Percentiles rank a stretch among this genome's conserved stretches.
Evolutionary conservation across 2,113 vertebrate genomes (phyloP).

Genomic region (Chrysochloris asiatica): DNA sequence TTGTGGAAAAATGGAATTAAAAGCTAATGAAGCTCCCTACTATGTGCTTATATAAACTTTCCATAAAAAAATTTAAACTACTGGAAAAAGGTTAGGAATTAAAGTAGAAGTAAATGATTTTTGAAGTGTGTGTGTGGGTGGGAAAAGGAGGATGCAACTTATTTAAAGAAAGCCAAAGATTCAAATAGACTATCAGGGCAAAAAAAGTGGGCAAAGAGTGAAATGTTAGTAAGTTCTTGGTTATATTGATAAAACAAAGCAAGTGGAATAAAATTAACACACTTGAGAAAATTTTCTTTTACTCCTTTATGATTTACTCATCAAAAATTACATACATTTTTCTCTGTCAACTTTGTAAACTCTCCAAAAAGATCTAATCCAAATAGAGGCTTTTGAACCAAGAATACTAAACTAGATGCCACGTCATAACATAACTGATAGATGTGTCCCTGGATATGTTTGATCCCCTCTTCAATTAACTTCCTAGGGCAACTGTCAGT

Average conservation of each 20-base stretch:
- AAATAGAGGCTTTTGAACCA: not conserved
- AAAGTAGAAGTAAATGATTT: constrained; percentile 1
- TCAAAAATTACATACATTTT: not conserved
- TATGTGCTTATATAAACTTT: not conserved
- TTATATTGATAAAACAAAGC: not conserved
- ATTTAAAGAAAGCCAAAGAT: not conserved
- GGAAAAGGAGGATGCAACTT: not conserved
- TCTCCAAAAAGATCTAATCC: not conserved
- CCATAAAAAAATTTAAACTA: constrained; percentile 13
- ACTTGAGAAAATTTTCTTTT: not conserved
- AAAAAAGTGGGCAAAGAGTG: too few relatives aligned
- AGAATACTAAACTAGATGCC: not conserved
- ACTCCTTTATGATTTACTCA: not conserved
- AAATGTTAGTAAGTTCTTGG: not conserved
- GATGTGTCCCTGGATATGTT: not conserved
- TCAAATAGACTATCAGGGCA: not conserved
- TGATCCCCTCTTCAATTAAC: constrained; percentile 11
- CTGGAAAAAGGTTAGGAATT: not conserved
- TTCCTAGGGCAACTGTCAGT: not conserved
- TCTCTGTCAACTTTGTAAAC: not conserved
- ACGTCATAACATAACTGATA: not conserved
- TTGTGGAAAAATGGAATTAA: too few relatives aligned
- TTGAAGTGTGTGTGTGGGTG: not conserved
- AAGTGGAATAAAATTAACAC: constrained; percentile 20
- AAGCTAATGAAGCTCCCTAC: too few relatives aligned